Evolutionary conservation across 2,797 vertebrate genomes (phyloP).

Genomic region (Falco novaeseelandiae): DNA sequence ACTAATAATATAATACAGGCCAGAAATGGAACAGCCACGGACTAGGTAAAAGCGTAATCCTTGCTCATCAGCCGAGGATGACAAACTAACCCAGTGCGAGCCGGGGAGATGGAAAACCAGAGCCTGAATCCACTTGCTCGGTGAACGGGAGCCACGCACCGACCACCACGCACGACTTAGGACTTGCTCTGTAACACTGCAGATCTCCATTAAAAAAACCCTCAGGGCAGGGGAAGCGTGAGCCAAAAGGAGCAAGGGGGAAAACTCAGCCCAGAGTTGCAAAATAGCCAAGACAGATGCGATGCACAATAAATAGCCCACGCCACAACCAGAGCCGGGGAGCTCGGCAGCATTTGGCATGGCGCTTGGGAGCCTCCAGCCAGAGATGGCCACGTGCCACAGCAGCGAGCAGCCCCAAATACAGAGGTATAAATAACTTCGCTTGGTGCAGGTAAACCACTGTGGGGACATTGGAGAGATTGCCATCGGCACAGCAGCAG

Average conservation of each 20-base stretch:
- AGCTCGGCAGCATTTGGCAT: fast-evolving
- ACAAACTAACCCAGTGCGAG: not conserved
- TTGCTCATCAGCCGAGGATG: not conserved
- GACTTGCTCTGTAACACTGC: not conserved
- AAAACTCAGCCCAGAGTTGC: not conserved
- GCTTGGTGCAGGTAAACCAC: not conserved
- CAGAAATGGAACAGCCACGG: slow-evolving; percentile 26
- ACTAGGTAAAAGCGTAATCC: not conserved
- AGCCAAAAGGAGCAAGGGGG: not conserved
- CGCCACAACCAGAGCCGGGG: not conserved
- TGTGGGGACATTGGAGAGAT: not conserved
- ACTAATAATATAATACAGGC: slow-evolving; percentile 29
- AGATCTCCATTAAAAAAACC: not conserved
- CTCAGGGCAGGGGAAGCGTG: not conserved
- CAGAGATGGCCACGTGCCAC: not conserved
- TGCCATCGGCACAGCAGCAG: not conserved
- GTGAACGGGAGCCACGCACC: fast-evolving
- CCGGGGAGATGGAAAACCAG: not conserved
- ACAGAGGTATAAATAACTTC: not conserved
- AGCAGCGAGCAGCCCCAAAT: not conserved
- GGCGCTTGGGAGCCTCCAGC: not conserved
- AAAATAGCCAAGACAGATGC: not conserved
- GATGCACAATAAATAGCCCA: not conserved
- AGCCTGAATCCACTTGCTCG: not conserved
- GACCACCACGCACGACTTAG: fast-evolving